Base-by-base conservation (phyloP, 2,113 vertebrate species). In the Picathartes gymnocephalus region DNA sequence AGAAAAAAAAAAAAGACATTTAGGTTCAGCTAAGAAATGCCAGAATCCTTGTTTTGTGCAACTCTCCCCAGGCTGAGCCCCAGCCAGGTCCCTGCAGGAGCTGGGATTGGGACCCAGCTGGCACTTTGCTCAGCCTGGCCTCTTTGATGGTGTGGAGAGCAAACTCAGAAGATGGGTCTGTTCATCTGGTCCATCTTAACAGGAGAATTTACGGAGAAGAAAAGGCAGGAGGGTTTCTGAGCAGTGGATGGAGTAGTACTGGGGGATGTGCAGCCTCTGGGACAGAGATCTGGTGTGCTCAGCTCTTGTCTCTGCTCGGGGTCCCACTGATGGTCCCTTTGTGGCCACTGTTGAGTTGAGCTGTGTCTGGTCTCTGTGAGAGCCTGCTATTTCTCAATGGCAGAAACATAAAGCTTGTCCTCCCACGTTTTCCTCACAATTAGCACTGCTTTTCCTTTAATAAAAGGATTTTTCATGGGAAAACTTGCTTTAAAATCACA, bases 1-100 rank as follows among this genome's bases (percentile, higher is more conserved):
- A 2, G 2, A 1, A 4, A 23, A 22, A 15, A 10, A 23, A 30
- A 31, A 10, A 53, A 69, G 45, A 33, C 11, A 23, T 62, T 85
- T 86, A 48, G 25, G 35, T 92, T 77, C 50, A 40, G 58, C 30
- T 69, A 44, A 62, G 79, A 70, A 51, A 88, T 65, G 50, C 92
- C 4, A 1, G 78, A 92, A 80, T 86, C 33, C 40, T 73, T 66
- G 56, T 57, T 94, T 62, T 62, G 54, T 94, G 69, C 47, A 31
- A 19, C 11, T 80, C 9, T 81, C 42, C 53, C 39, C 35, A 20
- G n/a, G 62, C 85, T 82, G 88, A 95, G 57, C 56, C 78, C 66
- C 73, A 51, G 83, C 60, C 76, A 64, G 58, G 78, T 58, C 86
- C 57, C 87, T 62, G 90, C 79, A 64, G 85, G 79, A 78, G 74